These are phyloP conservation scores for Julus scandinavius DNA, from an alignment of 2,888 invertebrate species.

Conservation along the genomic window DNA sequence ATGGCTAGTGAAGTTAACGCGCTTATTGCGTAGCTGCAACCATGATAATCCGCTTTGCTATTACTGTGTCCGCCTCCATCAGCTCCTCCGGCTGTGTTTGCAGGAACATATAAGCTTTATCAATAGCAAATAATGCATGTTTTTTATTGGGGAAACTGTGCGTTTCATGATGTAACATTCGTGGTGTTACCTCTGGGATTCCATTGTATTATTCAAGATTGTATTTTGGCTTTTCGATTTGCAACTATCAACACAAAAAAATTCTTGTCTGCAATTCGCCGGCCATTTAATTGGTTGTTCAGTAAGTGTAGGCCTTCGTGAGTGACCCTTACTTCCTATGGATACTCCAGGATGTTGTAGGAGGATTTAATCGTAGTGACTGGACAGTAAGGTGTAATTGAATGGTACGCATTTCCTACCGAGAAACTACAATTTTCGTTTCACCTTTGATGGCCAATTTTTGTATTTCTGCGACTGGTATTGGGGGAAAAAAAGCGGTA, in stretches of 20 bases:
- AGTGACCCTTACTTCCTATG: constrained; percentile 3
- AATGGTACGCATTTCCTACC: background rate
- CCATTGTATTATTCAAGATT: background rate
- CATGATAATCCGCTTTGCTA: background rate
- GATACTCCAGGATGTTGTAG: background rate
- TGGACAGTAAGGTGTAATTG: constrained; percentile 18
- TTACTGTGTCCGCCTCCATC: background rate
- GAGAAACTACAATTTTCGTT: background rate
- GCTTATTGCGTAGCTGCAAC: constrained; percentile 13
- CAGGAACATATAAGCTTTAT: background rate
- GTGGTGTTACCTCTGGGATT: background rate
- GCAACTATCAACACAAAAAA: background rate
- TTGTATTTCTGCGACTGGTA: background rate
- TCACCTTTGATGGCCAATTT: background rate
- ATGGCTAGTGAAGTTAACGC: background rate
- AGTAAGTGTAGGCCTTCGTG: background rate
- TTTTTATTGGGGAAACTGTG: background rate
- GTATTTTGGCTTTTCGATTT: background rate
- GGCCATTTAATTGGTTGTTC: background rate
- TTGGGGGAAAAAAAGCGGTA: background rate
- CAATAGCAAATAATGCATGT: background rate
- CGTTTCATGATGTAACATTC: background rate
- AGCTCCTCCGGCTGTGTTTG: background rate
- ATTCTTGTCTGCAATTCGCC: background rate
- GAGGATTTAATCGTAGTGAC: background rate